Evolutionary conservation across 1,140 invertebrate genomes (phyloP), one percentile per base, ranked within the genome.

Genomic region (Megathymus violae): DNA sequence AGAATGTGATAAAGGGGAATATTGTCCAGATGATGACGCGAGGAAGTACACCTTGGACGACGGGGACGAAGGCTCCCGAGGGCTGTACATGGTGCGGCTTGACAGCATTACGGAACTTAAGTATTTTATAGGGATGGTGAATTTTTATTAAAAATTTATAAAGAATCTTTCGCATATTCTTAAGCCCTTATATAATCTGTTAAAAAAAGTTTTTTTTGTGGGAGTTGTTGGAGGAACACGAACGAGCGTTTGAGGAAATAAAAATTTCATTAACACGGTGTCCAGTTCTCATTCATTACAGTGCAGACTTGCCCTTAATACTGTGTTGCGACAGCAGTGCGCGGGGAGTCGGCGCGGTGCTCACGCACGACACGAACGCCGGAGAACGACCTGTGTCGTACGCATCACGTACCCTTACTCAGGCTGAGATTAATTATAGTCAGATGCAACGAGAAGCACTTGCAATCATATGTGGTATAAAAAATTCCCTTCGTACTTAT

Each of bases 131-230:
- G 66, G 34, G 0, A n/a, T 61, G 5, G 14, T 38, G 10, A 62
- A 63, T 41, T 63, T 41, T 38, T 68, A 63, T 52, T 22, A 38
- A 9, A 59, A 62, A 41, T 67, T 62, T 46, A 40, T 36, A 31
- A 10, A 15, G 5, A 59, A 60, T 54, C 15, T 68, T 17, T 17
- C 13, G 9, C 9, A 9, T 9, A 31, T 31, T 7, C 27, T 31
- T 31, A 1, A 1, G 9, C 27, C 27, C 3, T 7, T 31, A 31
- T 31, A 31, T 31, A 9, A 31, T 31, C 9, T 31, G 9, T 31
- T 31, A 31, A 31, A 31, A 31, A 31, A 31, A 9, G 27, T n/a
- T 7, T 3, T 1, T 7, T 7, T 9, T 1, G 9, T 31, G 27
- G 27, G 3, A 3, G 27, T 31, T n/a, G 27, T 31, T 9, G 27